Base-by-base conservation (phyloP, 1,140 invertebrate species). In the Hesperophylax magnus region DNA sequence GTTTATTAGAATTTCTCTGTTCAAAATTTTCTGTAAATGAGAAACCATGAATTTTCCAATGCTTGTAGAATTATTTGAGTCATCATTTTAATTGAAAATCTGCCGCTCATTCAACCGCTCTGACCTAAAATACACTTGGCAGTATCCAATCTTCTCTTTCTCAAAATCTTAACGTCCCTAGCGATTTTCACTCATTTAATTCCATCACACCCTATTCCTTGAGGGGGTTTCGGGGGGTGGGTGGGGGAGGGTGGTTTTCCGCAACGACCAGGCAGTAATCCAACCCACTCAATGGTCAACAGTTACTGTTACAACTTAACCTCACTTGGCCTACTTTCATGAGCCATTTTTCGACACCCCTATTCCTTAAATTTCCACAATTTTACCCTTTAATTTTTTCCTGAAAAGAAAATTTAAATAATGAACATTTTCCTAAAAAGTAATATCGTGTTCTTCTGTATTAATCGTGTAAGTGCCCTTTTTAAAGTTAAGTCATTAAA, bases 241-340 rank as follows among this genome's bases (percentile, higher is more conserved):
- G 27, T 2, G 2, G 27, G 27, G 2, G 5, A 39, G 39, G 39
- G 39, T 47, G 39, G 39, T 47, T 47, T 47, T 47, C 39, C 39
- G 39, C 39, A 61, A 61, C 24, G 11, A 24, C 20, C 58, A 24
- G 24, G n/a, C 58, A 61, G 58, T 14, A 61, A 61, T 61, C 58
- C 63, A 11, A 34, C 63, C 63, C 63, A 22, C 17, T 22, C 24
- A n/a, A 27, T 67, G 63, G 63, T 67, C 63, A 67, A 67, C 63
- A 27, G 27, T 67, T 67, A 67, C 27, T 67, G 63, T 67, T 67
- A 67, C 31, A 67, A 67, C 63, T 67, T 31, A 67, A 67, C 63
- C 63, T 67, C 63, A 67, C 63, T 67, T 67, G 63, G 22, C 27
- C 31, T 34, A 67, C 22, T 67, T 67, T 67, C 31, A 67, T 67